Evolutionary conservation across 2,797 vertebrate genomes (phyloP).

Genomic region (Helicolenus hilgendorfi): DNA sequence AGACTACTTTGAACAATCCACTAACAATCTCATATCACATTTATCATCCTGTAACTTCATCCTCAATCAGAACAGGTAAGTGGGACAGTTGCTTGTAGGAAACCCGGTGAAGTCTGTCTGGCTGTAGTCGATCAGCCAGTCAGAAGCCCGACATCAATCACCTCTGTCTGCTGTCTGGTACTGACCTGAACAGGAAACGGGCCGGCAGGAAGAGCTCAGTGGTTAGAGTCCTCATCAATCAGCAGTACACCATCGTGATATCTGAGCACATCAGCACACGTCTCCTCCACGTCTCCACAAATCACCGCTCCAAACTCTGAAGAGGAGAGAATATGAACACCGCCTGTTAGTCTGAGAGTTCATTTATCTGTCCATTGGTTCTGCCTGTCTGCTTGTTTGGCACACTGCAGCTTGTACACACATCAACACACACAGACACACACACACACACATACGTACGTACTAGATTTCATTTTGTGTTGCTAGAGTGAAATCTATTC

Average conservation of each 20-base stretch:
- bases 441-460: not conserved
- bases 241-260: not conserved
- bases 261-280: not conserved
- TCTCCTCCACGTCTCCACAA: conserved; percentile 18
- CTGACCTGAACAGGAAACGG: conserved; percentile 38
- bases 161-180: conserved; percentile 18
- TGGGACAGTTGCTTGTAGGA: conserved; percentile 1
- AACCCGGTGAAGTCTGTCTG: not conserved
- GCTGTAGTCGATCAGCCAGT: not conserved
- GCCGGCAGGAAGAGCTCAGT: not conserved
- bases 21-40: not conserved
- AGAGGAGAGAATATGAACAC: not conserved
- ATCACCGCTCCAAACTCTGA: conserved; percentile 1
- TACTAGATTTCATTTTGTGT: not conserved
- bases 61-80: not conserved
- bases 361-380: conserved; percentile 5
- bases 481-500: not conserved
- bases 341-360: not conserved
- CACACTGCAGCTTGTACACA: not conserved
- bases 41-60: conserved; percentile 2
- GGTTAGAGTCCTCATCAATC: conserved; percentile 41
- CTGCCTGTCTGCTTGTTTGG: conserved; percentile 1
- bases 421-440: not conserved
- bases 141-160: not conserved
- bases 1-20: not conserved